Evolutionary conservation across 2,797 vertebrate species (phyloP).

Genomic region (Psittacula echo): DNA sequence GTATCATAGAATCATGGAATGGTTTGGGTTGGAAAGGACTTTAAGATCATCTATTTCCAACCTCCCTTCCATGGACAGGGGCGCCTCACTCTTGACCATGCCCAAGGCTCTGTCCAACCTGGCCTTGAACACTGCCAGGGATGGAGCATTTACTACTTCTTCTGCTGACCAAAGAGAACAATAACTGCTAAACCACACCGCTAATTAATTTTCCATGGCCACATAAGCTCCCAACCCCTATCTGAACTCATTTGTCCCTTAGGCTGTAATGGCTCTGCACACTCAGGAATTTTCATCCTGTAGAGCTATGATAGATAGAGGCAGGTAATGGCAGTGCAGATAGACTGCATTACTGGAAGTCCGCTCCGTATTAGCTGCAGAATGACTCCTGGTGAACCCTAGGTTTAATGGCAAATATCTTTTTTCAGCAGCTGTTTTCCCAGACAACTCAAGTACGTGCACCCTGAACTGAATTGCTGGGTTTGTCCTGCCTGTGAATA

Average conservation of each 20-base stretch:
- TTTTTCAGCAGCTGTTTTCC: constrained; percentile 6
- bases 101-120: neutral
- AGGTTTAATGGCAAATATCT: constrained; percentile 13
- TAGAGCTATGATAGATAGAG: constrained; percentile 16
- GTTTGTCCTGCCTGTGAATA: constrained; percentile 5
- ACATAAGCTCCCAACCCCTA: neutral
- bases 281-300: constrained; percentile 34
- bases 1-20: neutral
- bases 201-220: constrained; percentile 49
- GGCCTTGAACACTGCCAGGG: neutral
- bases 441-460: neutral
- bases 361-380: constrained; percentile 26
- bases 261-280: neutral
- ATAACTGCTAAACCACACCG: neutral
- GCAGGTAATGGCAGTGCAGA: constrained; percentile 22
- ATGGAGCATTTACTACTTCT: neutral
- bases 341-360: neutral
- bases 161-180: constrained; percentile 6
- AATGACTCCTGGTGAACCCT: neutral
- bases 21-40: neutral
- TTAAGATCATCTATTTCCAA: neutral
- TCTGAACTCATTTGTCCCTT: constrained; percentile 22
- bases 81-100: neutral
- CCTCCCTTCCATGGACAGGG: neutral
- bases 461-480: neutral